Evolutionary conservation across 1,140 invertebrate genomes (phyloP).

Genomic region (Drosophila kikkawai): DNA sequence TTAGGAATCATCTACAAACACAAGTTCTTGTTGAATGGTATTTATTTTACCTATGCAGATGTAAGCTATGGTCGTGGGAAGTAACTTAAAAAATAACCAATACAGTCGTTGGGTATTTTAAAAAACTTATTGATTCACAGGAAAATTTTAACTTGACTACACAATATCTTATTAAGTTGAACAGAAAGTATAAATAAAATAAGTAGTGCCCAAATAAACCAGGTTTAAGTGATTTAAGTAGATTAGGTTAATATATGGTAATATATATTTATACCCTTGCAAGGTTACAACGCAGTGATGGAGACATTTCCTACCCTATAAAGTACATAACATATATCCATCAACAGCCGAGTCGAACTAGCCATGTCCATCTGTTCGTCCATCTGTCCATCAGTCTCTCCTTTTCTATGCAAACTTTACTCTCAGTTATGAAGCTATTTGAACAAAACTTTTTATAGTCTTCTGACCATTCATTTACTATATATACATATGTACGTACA

Average conservation of each 20-base stretch:
- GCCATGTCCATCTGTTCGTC: no score
- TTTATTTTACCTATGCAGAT: constrained; percentile 8
- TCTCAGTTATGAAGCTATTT: no score
- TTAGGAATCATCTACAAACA: constrained; percentile 32
- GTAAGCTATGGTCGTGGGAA: constrained; percentile 4
- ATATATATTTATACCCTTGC: no score
- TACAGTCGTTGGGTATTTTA: background rate
- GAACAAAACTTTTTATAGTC: no score
- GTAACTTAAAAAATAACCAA: background rate
- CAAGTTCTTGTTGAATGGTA: constrained; percentile 49
- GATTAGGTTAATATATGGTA: background rate
- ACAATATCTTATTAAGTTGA: background rate
- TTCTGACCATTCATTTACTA: no score
- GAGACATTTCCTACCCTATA: no score
- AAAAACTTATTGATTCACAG: background rate
- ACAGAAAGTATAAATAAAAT: background rate
- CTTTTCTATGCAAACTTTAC: no score
- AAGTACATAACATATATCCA: no score
- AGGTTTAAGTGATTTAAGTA: background rate
- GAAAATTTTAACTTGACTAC: background rate
- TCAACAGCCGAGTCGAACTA: no score
- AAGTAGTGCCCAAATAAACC: background rate
- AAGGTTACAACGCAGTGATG: no score
- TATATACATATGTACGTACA: no score
- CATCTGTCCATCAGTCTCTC: no score